Conservation (phyloP, 2,113 vertebrate species). For the Tonatia bakeri region DNA sequence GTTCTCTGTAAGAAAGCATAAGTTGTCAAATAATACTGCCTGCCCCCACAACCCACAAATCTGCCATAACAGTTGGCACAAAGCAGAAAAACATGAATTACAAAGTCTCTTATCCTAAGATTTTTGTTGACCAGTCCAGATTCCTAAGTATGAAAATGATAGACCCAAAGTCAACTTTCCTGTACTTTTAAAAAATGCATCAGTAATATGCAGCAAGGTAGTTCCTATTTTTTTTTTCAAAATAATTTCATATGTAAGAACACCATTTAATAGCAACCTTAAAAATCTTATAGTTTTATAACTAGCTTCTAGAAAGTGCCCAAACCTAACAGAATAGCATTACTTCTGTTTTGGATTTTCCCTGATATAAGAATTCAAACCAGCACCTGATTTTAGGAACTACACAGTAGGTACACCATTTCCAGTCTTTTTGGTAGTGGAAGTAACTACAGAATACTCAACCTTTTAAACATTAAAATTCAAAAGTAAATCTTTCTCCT, state of each 20-base stretch:
- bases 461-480: not conserved
- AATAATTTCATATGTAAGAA: conserved; percentile 53
- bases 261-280: not conserved
- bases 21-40: no score
- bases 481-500: not conserved
- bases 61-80: no score
- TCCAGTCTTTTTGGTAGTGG: not conserved
- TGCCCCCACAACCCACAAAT: no score
- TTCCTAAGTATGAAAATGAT: not conserved
- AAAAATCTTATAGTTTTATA: not conserved
- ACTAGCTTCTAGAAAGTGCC: not conserved
- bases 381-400: not conserved
- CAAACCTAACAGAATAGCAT: not conserved
- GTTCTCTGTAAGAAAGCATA: no score
- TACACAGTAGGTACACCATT: not conserved
- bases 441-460: not conserved
- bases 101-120: no score
- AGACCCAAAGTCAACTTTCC: conserved; percentile 61
- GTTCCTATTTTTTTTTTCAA: not conserved
- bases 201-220: not conserved
- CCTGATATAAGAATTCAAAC: not conserved
- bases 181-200: conserved; percentile 55
- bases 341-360: not conserved
- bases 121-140: no score
- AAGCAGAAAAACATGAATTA: no score